Percentiles rank a stretch among this genome's conserved stretches.
These are phyloP conservation scores for Hypocryptadius cinnamomeus DNA, from an alignment of 2,113 vertebrate genomes.

Conservation along the genomic window DNA sequence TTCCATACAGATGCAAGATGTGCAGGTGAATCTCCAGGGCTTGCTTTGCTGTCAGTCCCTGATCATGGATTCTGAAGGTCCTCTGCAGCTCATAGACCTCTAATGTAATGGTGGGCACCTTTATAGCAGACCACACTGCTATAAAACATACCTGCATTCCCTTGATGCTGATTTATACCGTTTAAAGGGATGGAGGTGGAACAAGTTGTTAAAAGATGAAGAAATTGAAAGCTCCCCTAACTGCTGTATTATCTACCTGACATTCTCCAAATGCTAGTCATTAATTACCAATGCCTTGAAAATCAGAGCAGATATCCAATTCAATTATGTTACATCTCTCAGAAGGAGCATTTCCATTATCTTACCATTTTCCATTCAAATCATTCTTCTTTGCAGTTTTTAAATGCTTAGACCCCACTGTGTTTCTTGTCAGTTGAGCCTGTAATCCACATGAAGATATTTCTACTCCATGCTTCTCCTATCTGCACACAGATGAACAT, in stretches of 20 bases:
- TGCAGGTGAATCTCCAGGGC: not conserved
- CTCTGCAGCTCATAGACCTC: not conserved
- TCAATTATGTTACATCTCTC: not conserved
- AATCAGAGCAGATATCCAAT: slow-evolving; percentile 1
- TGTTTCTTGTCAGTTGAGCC: not conserved
- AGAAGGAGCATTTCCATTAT: not conserved
- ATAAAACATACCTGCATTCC: not conserved
- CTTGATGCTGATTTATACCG: not conserved
- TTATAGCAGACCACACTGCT: not conserved
- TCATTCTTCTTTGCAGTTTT: not conserved
- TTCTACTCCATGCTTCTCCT: not conserved
- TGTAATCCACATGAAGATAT: not conserved
- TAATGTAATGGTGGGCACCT: not conserved
- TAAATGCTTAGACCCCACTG: not conserved
- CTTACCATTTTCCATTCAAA: slow-evolving; percentile 11
- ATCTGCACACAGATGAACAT: not conserved
- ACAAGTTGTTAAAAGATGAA: slow-evolving; percentile 27
- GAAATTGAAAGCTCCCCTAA: slow-evolving; percentile 31
- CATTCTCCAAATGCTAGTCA: slow-evolving; percentile 17
- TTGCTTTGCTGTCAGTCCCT: not conserved
- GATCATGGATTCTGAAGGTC: not conserved
- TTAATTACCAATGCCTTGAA: slow-evolving; percentile 33
- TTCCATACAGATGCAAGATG: not conserved
- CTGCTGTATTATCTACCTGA: slow-evolving; percentile 24
- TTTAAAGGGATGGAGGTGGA: not conserved